phyloP scores from a whole-genome alignment of 1,140 invertebrate genomes.

The Microplitis demolitor region DNA sequence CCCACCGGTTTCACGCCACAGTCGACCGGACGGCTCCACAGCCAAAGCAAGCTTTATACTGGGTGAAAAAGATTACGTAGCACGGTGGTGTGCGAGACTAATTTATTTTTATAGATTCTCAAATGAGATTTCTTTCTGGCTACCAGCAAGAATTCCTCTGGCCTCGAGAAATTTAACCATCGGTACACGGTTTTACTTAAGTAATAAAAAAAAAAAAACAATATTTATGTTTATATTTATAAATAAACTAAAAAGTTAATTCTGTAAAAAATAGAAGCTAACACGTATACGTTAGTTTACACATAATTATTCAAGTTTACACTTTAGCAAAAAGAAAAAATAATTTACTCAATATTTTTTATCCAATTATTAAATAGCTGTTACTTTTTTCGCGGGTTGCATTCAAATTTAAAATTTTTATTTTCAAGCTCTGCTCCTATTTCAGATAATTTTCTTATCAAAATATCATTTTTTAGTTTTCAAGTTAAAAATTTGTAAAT shows the following conservation, averaged over 20 bases:
- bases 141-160: not conserved
- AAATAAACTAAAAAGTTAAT: not conserved
- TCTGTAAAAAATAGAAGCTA: no score
- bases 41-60: slow-evolving; percentile 28
- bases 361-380: no score
- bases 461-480: no score
- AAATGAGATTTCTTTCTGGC: slow-evolving; percentile 21
- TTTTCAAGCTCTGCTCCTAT: no score
- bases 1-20: slow-evolving; percentile 34
- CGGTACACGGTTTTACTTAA: not conserved
- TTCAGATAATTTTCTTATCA: no score
- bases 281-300: no score
- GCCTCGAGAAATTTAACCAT: not conserved
- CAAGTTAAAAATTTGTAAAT: no score
- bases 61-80: slow-evolving; percentile 34
- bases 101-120: slow-evolving; percentile 33
- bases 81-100: slow-evolving; percentile 20
- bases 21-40: slow-evolving; percentile 19
- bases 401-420: no score
- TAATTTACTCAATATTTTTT: no score
- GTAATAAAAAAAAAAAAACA: not conserved
- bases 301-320: no score
- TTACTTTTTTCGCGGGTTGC: no score
- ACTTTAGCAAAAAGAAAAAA: no score
- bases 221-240: not conserved